Base-by-base conservation (phyloP, 2,888 invertebrate species). In the Andrena bucephala region DNA sequence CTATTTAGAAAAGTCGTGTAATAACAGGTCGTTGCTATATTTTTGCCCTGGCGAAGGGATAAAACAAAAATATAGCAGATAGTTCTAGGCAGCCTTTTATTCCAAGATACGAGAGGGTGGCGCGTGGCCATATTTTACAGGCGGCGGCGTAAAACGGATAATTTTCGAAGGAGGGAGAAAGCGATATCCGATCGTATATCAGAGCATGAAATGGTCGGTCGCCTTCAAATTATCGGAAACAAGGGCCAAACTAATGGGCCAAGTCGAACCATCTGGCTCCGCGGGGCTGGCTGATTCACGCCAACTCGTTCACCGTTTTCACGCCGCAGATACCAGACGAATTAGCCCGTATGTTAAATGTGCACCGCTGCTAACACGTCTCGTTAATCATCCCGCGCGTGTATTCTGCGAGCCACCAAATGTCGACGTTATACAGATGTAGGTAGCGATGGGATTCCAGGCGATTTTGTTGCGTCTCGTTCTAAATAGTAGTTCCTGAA, bases 211-310 rank as follows among this genome's bases (percentile, higher is more conserved):
- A 91, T 86, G 89, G 89, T 87, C 81, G 85, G 85, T 89, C 88
- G 90, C 92, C 91, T 90, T 91, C 89, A 91, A 93, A 93, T 93
- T 92, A 94, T 93, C 92, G 91, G 90, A 92, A 93, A 93, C 91
- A 89, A 92, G 93, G 91, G 91, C 90, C 87, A 86, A 91, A 91
- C 89, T 92, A 91, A 92, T 92, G 90, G 91, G 84, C 85, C 85
- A 77, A 81, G 83, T 87, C 82, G 83, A 72, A 85, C 90, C 93
- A 92, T 92, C 92, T 92, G 92, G 92, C 90, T 89, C 89, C 89
- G 87, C 90, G 86, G 90, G 90, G 85, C 89, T 87, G 74, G 73
- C 83, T 76, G 91, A 92, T 92, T 91, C 90, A 90, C 87, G 87
- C 87, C 87, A 88, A 88, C 86, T 84, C 83, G 85, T 87, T 89